Evolutionary conservation across 2,797 vertebrate genomes (phyloP).

Genomic region (Protosalanx chinensis): DNA sequence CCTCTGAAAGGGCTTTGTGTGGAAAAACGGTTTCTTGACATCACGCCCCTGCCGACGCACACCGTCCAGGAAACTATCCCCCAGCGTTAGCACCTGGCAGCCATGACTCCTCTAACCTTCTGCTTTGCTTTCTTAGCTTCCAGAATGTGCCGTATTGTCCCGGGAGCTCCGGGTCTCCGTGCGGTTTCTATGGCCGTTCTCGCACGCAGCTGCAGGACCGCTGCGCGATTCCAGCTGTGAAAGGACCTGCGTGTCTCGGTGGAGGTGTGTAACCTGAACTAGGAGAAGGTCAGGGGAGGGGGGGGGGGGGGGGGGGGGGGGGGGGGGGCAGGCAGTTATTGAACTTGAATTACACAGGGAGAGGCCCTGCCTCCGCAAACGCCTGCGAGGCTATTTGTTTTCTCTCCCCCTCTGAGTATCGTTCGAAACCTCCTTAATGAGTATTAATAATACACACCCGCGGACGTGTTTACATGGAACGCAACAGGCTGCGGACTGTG

Average conservation of each 20-base stretch:
- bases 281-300: slow-evolving; percentile 56
- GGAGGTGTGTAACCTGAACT: slow-evolving; percentile 68
- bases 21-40: slow-evolving; percentile 69
- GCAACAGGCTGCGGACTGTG: slow-evolving; percentile 62
- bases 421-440: slow-evolving; percentile 65
- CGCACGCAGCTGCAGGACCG: background rate
- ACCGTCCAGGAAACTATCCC: slow-evolving; percentile 57
- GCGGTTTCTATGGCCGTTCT: background rate
- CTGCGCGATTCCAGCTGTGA: slow-evolving; percentile 64
- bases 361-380: slow-evolving; percentile 48
- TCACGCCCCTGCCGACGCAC: slow-evolving; percentile 51
- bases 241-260: slow-evolving; percentile 64
- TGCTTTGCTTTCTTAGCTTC: background rate
- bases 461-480: slow-evolving; percentile 70
- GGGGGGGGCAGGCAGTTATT: slow-evolving; percentile 76
- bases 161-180: background rate
- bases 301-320: no score
- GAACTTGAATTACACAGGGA: slow-evolving; percentile 72
- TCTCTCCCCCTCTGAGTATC: slow-evolving; percentile 68
- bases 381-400: slow-evolving; percentile 72
- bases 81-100: slow-evolving; percentile 62
- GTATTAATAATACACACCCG: slow-evolving; percentile 68
- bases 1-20: slow-evolving; percentile 69
- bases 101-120: slow-evolving; percentile 13
- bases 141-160: background rate